Evolutionary conservation across 2,888 invertebrate genomes (phyloP), one percentile per base, ranked within the genome.

Genomic region (Nasonovia ribisnigri): DNA sequence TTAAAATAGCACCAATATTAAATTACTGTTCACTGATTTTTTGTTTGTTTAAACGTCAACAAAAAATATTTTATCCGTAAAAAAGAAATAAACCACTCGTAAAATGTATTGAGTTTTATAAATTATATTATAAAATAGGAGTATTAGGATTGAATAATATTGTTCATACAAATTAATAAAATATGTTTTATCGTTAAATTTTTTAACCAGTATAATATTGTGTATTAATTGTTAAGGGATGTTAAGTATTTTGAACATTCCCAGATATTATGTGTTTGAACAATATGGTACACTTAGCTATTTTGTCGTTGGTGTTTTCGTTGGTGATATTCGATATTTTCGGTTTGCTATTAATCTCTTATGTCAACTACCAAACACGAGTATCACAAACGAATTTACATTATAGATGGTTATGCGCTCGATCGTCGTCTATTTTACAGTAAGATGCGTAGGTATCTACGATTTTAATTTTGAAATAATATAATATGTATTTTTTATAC

Each of bases 401-500:
- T 60, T 29, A 3, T 3, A 29, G 29, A 10, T 57, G 6, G 6
- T 26, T 57, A 57, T 8, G 26, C 26, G 26, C 26, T 57, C 57
- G 3, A 29, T 60, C 60, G 29, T 29, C 11, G 29, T 60, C 60
- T 60, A 60, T 60, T 29, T 60, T 60, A 60, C 29, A 10, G 26
- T 57, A 57, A 57, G 26, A 57, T 2, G 26, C 24, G 5, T 29
- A 57, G 54, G 24, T 29, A 57, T 24, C 54, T 57, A 24, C 2
- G 8, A 3, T 60, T 29, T 60, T 60, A 60, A 29, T 29, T 60
- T 60, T 60, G 0, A 29, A 29, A 77, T 20, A n/a, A 67, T 67
- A 5, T n/a, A 54, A 57, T 57, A 8, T 26, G 8, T 67, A n/a
- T 67, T 67, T 67, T 77, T 60, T 46, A 94, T 95, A 95, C 96